Conservation (phyloP, 1,140 invertebrate species). For the Saxidomus purpurata region DNA sequence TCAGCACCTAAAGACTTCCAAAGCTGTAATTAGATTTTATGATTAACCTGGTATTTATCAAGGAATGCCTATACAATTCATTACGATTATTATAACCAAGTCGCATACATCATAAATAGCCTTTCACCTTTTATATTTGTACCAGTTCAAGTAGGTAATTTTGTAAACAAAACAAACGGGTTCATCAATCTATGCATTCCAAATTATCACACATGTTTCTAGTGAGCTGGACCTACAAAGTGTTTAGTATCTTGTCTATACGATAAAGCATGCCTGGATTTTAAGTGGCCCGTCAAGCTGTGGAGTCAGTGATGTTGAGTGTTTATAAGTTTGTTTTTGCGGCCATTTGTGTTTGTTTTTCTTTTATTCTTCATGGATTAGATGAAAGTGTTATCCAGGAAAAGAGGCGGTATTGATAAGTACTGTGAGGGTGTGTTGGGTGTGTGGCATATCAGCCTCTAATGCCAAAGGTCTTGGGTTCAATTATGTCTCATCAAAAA, state of each 20-base stretch:
- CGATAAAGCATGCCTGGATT: neutral
- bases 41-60: neutral
- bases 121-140: neutral
- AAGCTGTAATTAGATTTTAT: neutral
- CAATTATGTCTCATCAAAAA: no score
- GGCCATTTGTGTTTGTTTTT: no score
- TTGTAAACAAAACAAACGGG: neutral
- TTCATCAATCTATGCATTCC: neutral
- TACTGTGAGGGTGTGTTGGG: no score
- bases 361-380: no score
- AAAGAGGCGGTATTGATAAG: no score
- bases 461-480: no score
- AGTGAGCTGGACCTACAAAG: neutral
- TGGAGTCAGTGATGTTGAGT: neutral
- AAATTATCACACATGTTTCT: neutral
- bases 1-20: no score
- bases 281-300: neutral
- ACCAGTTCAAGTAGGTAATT: neutral
- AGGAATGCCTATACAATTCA: neutral
- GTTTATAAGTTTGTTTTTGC: neutral
- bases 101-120: neutral
- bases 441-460: no score
- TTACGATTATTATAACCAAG: neutral
- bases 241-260: neutral
- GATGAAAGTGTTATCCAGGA: no score